phyloP scores from a whole-genome alignment of 1,140 invertebrate species.

The Gonatopus flavifemur region DNA sequence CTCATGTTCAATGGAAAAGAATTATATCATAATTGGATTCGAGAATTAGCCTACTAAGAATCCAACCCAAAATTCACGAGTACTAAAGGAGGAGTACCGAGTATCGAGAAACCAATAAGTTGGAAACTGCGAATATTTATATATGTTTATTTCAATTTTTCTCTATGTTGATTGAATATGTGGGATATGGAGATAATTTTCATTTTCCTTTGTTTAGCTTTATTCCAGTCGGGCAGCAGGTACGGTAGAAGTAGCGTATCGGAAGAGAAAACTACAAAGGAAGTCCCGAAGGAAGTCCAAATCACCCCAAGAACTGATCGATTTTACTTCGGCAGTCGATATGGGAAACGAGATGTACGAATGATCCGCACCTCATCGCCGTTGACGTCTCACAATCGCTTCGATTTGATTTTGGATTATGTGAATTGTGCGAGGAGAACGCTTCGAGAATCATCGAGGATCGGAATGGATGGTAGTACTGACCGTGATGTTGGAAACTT shows the following conservation, averaged over 20 bases:
- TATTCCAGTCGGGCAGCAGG: constrained; percentile 12
- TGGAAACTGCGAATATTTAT: not conserved
- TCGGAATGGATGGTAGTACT: too few relatives aligned
- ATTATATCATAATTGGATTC: too few relatives aligned
- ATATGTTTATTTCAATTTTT: not conserved
- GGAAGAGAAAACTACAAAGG: not conserved
- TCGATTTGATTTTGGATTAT: too few relatives aligned
- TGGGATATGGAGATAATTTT: not conserved
- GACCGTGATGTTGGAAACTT: too few relatives aligned
- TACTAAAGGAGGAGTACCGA: not conserved
- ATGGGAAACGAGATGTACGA: constrained; percentile 42
- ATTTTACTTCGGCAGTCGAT: constrained; percentile 35
- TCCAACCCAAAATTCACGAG: not conserved
- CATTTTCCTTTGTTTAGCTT: not conserved
- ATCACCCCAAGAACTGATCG: constrained; percentile 29
- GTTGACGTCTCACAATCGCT: too few relatives aligned
- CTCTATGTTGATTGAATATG: not conserved
- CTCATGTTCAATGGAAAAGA: too few relatives aligned
- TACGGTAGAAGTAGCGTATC: constrained; percentile 20
- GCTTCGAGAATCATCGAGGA: too few relatives aligned
- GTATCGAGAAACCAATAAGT: not conserved
- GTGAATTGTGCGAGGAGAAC: too few relatives aligned
- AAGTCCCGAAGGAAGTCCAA: constrained; percentile 17
- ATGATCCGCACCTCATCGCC: too few relatives aligned
- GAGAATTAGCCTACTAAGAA: too few relatives aligned